Base-by-base conservation (phyloP, 2,888 invertebrate species). In the Fissipunctia ypsillon region DNA sequence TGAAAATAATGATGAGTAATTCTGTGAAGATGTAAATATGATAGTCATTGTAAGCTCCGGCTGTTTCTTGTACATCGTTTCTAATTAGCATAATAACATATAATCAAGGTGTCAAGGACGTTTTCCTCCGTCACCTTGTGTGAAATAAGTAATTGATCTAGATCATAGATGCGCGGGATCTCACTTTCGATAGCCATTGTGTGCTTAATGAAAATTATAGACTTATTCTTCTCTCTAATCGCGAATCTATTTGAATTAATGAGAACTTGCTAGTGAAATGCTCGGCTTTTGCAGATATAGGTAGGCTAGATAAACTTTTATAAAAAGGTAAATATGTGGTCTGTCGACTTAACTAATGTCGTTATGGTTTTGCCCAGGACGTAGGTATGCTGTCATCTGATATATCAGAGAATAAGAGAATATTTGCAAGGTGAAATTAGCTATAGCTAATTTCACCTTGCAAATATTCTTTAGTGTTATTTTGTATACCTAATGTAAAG, bases 181-280 rank as follows among this genome's bases (percentile, higher is more conserved):
- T 89, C 86, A 88, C 91, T 91, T 84, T 90, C 90, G 84, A 84
- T 90, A 79, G 61, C 71, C 82, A 90, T 91, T 91, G 91, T 91
- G 85, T 86, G 82, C 79, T 81, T 78, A 82, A 88, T 88, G 85
- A 73, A 85, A 88, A 88, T 84, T 78, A 74, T 68, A 9, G 72
- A 78, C 83, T 87, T 88, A 87, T 86, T 87, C 72, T 70, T 68
- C 80, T 76, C 73, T 64, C 52, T 80, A 81, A 87, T 86, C 72
- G 78, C 63, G 77, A 82, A 88, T 88, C 84, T 84, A 68, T 81
- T 83, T 86, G 81, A 84, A 80, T 86, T 81, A 80, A 87, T 86
- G 84, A 84, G 84, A 86, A 83, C 71, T 71, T 64, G 76, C 64
- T 54, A 80, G 88, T 78, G 87, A 89, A 89, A 89, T 90, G 88